These are phyloP conservation scores for Paramormyrops hopkinsi DNA, from an alignment of 2,797 vertebrate species.

Conservation along the genomic window DNA sequence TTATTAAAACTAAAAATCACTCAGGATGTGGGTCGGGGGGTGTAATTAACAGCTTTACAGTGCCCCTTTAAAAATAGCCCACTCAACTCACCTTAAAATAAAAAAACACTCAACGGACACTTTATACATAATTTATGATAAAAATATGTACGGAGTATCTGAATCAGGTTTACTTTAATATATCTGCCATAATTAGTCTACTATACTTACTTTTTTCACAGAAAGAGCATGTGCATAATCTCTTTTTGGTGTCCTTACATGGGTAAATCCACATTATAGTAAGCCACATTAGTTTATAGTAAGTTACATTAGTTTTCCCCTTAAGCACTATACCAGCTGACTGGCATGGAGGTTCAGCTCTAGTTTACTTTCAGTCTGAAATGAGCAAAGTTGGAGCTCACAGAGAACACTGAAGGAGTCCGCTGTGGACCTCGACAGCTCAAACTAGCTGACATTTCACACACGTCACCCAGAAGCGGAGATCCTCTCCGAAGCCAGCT, in stretches of 20 bases:
- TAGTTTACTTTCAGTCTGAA: neutral
- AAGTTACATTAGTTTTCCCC: neutral
- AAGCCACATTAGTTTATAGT: neutral
- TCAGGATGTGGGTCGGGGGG: neutral
- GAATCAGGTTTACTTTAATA: neutral
- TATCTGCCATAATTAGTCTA: neutral
- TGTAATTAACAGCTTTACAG: neutral
- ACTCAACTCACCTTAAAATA: neutral
- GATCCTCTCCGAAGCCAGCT: neutral
- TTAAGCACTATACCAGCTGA: neutral
- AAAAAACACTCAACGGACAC: neutral
- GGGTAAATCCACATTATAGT: neutral
- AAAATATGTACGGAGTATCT: neutral
- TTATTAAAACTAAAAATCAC: neutral
- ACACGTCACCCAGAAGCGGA: neutral
- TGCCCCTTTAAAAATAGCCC: neutral
- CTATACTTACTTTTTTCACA: neutral
- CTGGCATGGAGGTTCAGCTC: neutral
- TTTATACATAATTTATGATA: neutral
- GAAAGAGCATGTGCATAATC: neutral
- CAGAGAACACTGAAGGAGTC: neutral
- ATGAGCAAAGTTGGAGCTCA: neutral
- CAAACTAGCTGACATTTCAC: neutral
- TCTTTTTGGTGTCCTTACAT: neutral
- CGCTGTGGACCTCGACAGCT: neutral